Evolutionary conservation across 2,797 vertebrate genomes (phyloP), one percentile per base, ranked within the genome.

Genomic region (Coregonus suidteri): DNA sequence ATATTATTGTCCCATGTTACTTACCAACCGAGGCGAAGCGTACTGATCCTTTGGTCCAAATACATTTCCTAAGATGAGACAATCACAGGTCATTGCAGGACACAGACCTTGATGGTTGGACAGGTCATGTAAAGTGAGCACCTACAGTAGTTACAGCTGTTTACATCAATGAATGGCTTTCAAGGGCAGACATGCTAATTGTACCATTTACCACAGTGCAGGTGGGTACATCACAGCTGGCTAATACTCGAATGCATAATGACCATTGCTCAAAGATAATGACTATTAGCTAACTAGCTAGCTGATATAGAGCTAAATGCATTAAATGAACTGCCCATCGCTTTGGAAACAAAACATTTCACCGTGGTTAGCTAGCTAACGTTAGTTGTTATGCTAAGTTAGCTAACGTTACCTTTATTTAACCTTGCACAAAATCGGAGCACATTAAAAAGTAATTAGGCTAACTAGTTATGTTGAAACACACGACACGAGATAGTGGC

Each of bases 21-120:
- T 89, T 83, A 94, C 94, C 93, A 86, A 91, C 86, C 54, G 96
- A 95, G 37, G 92, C 83, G 70, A 94, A 91, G 86, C 92, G 95
- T 86, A 94, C 83, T 53, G 91, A 84, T 90, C 89, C 90, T 78
- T 80, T 91, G 74, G 90, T 85, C 93, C 94, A 96, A 88, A 88
- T 84, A 95, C 91, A 79, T 90, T 95, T 83, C 98, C 98, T 90
- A 16, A 77, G 79, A 56, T 65, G 90, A 80, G 76, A 85, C 51
- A 81, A 47, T 78, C 16, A 67, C 35, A 41, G 56, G 56, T 1
- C 6, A 11, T 59, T 2, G 3, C 4, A 71, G 71, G 25, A 15
- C 1, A 56, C 66, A 59, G 6, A 71, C 73, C 64, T 16, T 59
- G 59, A 31, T 76, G 13, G 4, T 37, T 78, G 74, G 37, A 18